Conservation (phyloP, 64 coral and sea anemone genomes). For the Porites lutea region DNA sequence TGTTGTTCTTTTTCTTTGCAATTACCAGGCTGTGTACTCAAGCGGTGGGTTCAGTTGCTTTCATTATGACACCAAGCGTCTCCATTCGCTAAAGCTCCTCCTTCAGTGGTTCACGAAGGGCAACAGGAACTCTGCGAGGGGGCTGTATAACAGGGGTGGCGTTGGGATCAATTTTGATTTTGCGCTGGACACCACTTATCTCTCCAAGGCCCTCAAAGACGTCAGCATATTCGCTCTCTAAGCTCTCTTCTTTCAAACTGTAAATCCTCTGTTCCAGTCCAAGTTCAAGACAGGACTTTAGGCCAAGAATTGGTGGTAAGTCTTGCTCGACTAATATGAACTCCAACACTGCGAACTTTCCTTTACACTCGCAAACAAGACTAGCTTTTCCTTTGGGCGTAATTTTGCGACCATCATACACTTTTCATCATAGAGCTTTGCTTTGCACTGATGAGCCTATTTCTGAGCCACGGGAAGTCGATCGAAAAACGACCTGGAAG, state of each 20-base stretch:
- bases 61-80: too few species aligned
- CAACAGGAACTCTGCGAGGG: too few species aligned
- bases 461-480: too few species aligned
- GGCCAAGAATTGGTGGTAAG: neutral
- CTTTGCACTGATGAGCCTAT: too few species aligned
- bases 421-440: too few species aligned
- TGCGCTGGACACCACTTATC: slow-evolving; percentile 9
- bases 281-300: neutral
- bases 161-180: slow-evolving; percentile 21
- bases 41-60: too few species aligned
- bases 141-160: neutral
- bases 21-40: slow-evolving; percentile 18
- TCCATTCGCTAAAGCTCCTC: too few species aligned
- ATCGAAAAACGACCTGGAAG: neutral
- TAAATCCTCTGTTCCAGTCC: neutral
- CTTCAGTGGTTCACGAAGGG: too few species aligned
- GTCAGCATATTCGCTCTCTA: slow-evolving; percentile 18
- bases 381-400: neutral
- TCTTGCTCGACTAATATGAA: slow-evolving; percentile 47
- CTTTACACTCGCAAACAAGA: slow-evolving; percentile 43
- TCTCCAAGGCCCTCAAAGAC: slow-evolving; percentile 16
- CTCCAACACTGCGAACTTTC: slow-evolving; percentile 40
- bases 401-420: too few species aligned
- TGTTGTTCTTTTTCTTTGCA: slow-evolving; percentile 29
- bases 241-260: neutral